Evolutionary conservation across 1,140 invertebrate species (phyloP), one percentile per base, ranked within the genome.

Genomic region (Drosophila asahinai): DNA sequence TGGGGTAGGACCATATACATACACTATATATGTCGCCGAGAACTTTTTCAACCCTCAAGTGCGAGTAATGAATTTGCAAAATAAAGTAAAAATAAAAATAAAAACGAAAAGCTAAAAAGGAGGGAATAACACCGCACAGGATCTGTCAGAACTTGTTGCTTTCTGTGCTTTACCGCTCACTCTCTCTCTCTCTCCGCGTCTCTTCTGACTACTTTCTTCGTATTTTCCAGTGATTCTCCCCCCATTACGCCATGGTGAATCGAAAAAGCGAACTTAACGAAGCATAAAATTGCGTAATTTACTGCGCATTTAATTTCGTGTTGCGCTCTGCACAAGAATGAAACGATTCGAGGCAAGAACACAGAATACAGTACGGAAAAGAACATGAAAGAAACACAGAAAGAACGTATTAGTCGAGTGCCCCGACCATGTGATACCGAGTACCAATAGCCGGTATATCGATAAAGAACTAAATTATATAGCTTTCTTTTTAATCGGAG

Each of bases 251-350:
- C 48, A 30, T 38, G 57, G 63, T 47, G 76, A 82, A 68, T 60
- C 48, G 22, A 40, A 76, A 71, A 67, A 54, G 58, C 47, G 42
- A 80, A 74, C 58, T 80, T 75, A 87, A 87, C 83, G 84, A 87
- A 87, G 84, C 83, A 89, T 89, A 81, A 87, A 87, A 87, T 89
- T 87, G 84, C 77, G 83, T 89, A 89, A 87, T 87, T 87, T 89
- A 89, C 83, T 89, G 83, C 84, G 83, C 83, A 89, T 87, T 87
- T 83, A 89, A 83, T 87, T 89, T 84, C 73, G 66, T 83, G 72
- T 89, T 83, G 77, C 49, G 83, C 81, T 87, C 77, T 58, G 83
- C 70, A 73, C 45, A 83, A 83, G 83, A 86, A 87, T 68, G 30
- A 83, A 86, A 78, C 48, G 59, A 52, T 66, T 57, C 67, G 43